Base-by-base conservation (phyloP, 2,888 invertebrate species). In the Hylaea fasciaria region DNA sequence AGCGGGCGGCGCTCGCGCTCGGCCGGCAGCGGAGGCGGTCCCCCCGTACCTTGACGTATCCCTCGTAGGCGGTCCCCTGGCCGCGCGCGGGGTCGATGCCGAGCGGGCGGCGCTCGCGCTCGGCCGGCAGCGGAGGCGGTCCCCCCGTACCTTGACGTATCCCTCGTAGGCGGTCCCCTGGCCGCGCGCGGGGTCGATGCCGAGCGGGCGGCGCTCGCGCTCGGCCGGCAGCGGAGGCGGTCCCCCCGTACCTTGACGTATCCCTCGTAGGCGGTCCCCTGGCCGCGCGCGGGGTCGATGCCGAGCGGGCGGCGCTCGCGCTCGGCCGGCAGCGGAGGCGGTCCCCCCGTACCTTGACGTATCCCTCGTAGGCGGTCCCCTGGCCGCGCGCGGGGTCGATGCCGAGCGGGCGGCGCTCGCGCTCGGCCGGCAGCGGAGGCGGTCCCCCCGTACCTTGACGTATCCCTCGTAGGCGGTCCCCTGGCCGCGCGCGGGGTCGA, bases 301-400 rank as follows among this genome's bases (percentile, higher is more conserved):
- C 98, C 98, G 65, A 98, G 93, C 52, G 98, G 98, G 69, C 98
- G 93, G 82, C 98, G 80, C 95, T 96, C 95, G 87, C 97, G 96
- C 90, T 98, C 98, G 57, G 95, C 95, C 62, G 98, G 98, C 70
- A 98, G 96, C 53, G 99, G 99, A 7, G 32, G 1, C 32, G 7
- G 32, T 8, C 32, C 32, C 9, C 9, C 10, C 16, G 29, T 48
- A 86, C 87, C 86, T 86, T 86, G 61, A 88, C 87, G 65, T 87
- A 95, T 57, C 96, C 97, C 82, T 94, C 94, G 80, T 94, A 96
- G 45, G 94, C 94, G 43, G 94, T 94, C 65, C 99, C 99, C 85
- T 98, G 98, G 0, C 99, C 99, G 74, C 98, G 93, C 9, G 97
- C 97, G 12, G 98, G 98, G 93, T 98, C 98, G 69, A 98, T 98